Conservation (phyloP, 64 coral and sea anemone genomes). For the Anthopleura sola region DNA sequence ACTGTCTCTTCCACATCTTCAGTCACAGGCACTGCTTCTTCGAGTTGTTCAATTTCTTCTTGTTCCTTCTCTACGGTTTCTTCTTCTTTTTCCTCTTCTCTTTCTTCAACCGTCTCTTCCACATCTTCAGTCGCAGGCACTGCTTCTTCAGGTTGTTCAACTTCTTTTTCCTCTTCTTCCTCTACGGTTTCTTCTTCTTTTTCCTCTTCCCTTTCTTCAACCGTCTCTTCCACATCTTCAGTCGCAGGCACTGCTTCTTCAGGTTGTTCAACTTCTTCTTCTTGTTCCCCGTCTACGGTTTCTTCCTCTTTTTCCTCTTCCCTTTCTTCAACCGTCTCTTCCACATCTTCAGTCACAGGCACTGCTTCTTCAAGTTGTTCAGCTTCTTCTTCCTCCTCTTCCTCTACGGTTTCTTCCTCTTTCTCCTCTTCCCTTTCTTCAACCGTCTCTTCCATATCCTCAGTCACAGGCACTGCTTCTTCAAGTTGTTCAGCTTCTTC, state of each 20-base stretch:
- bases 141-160: not conserved
- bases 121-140: not conserved
- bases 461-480: not conserved
- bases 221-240: not conserved
- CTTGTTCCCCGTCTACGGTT: not conserved
- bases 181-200: not conserved
- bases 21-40: not conserved
- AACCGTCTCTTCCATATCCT: conserved; percentile 18
- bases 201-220: not conserved
- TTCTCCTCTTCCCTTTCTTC: conserved; percentile 5
- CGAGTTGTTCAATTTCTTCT: not conserved
- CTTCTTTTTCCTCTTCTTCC: not conserved
- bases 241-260: not conserved
- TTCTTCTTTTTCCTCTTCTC: conserved; percentile 3
- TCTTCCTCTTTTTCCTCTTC: conserved; percentile 18
- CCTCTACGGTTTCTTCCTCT: conserved; percentile 22
- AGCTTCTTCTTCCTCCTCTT: conserved; percentile 8
- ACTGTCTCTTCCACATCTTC: not conserved
- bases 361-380: not conserved
- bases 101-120: conserved; percentile 4
- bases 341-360: not conserved
- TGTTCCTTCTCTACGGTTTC: not conserved
- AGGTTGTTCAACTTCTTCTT: not conserved
- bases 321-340: not conserved
- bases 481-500: not conserved